Conservation (phyloP, 2,113 vertebrate species). For the Cyanoliseus patagonus region DNA sequence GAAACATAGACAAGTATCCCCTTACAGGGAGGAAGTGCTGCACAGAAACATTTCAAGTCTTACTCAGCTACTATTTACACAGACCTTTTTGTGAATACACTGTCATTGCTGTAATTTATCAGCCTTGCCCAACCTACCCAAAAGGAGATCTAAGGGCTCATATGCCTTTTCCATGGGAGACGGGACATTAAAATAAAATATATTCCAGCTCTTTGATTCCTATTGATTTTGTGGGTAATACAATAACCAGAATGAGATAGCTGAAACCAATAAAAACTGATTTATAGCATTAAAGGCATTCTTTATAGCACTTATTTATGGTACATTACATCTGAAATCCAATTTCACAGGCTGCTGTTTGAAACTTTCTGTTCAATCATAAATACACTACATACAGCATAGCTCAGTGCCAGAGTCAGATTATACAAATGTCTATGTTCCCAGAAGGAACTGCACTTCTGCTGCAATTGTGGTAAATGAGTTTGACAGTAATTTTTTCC, state of each 20-base stretch:
- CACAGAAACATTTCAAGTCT: constrained; percentile 14
- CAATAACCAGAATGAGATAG: constrained; percentile 85
- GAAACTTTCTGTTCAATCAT: constrained; percentile 84
- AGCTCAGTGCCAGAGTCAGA: constrained; percentile 76
- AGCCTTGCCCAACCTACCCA: constrained; percentile 65
- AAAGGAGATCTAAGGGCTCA: constrained; percentile 72
- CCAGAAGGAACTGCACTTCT: constrained; percentile 72
- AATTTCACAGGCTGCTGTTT: constrained; percentile 84
- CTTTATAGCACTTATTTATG: constrained; percentile 87
- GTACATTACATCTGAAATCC: constrained; percentile 86
- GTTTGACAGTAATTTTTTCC: constrained; percentile 72
- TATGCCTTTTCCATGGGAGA: constrained; percentile 76
- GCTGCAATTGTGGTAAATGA: constrained; percentile 72
- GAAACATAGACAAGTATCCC: neutral
- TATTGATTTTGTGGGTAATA: constrained; percentile 82
- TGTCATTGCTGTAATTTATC: constrained; percentile 54
- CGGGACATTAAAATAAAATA: constrained; percentile 83
- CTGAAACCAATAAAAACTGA: constrained; percentile 85
- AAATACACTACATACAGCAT: constrained; percentile 78
- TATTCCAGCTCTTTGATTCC: constrained; percentile 82
- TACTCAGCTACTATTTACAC: constrained; percentile 52
- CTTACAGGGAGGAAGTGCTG: neutral
- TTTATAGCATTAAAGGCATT: constrained; percentile 84
- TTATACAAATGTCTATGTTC: constrained; percentile 75
- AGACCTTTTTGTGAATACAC: constrained; percentile 39